A percentile compares a stretch with the other conserved stretches of the same genome.
Conservation (phyloP, 2,888 invertebrate species). For the Frankliniella fusca region DNA sequence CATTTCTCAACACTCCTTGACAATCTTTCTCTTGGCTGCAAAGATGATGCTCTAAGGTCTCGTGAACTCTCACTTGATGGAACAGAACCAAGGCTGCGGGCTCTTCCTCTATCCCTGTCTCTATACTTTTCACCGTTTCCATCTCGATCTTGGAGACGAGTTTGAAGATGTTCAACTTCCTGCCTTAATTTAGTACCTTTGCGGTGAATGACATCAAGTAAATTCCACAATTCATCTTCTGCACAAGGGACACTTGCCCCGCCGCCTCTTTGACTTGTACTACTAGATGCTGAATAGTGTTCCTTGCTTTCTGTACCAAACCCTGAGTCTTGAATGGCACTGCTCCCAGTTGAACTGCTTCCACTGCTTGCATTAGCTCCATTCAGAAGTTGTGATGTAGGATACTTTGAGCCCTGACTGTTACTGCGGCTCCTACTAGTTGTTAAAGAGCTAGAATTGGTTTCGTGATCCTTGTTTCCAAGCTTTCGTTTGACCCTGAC, state of each 20-base stretch:
- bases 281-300: conserved; percentile 45
- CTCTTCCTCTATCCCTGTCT: conserved; percentile 32
- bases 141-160: conserved; percentile 24
- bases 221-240: conserved; percentile 79
- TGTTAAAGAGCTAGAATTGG: conserved; percentile 27
- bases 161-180: conserved; percentile 49
- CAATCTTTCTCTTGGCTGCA: conserved; percentile 29
- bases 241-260: conserved; percentile 45
- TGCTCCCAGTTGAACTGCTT: conserved; percentile 55
- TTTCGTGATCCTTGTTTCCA: conserved; percentile 42
- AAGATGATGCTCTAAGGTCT: not conserved
- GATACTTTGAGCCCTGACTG: conserved; percentile 59
- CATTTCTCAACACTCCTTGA: conserved; percentile 34
- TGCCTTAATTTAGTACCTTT: conserved; percentile 67
- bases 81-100: conserved; percentile 27
- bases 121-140: conserved; percentile 32
- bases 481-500: conserved; percentile 79
- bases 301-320: conserved; percentile 82
- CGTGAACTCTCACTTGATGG: conserved; percentile 1
- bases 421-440: conserved; percentile 57
- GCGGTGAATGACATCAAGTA: conserved; percentile 80
- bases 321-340: conserved; percentile 75
- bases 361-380: conserved; percentile 36
- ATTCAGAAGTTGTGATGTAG: conserved; percentile 40
- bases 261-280: conserved; percentile 47